Evolutionary conservation across 1,140 invertebrate species (phyloP).

Genomic region (Luehdorfia chinensis): DNA sequence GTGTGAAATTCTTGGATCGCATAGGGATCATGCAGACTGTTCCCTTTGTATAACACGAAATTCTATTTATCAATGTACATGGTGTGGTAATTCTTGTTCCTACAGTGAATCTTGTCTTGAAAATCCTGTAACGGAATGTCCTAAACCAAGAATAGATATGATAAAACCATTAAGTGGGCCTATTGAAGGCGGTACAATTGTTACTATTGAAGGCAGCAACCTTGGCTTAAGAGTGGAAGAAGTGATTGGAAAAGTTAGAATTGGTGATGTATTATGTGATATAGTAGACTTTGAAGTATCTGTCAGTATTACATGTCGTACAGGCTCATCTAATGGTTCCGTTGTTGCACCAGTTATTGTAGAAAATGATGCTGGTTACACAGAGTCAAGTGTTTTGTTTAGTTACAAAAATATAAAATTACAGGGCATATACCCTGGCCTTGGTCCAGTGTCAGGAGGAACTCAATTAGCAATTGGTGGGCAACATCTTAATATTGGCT

Average conservation of each 20-base stretch:
- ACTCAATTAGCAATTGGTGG: conserved; percentile 95
- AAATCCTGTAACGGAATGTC: conserved; percentile 88
- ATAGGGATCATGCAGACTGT: conserved; percentile 94
- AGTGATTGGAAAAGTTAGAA: conserved; percentile 93
- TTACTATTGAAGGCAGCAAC: conserved; percentile 98
- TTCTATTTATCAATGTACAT: conserved; percentile 92
- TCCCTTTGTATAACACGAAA: conserved; percentile 94
- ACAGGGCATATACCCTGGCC: conserved; percentile 87
- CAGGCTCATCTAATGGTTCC: conserved; percentile 86
- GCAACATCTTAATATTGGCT: conserved; percentile 95
- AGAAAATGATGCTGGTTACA: conserved; percentile 92
- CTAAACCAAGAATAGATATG: conserved; percentile 95
- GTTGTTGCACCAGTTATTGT: conserved; percentile 90
- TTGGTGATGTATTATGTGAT: conserved; percentile 92
- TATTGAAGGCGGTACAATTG: conserved; percentile 95
- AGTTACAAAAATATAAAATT: conserved; percentile 93
- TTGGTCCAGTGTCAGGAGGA: conserved; percentile 96
- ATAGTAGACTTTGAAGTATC: conserved; percentile 95
- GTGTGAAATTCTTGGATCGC: conserved; percentile 94
- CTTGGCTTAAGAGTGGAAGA: conserved; percentile 94
- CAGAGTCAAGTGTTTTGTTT: conserved; percentile 92
- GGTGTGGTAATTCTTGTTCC: conserved; percentile 93
- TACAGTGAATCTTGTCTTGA: conserved; percentile 89
- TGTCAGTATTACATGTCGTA: conserved; percentile 92
- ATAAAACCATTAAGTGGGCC: conserved; percentile 96